Percentiles rank a stretch among this genome's conserved stretches.
Conservation (phyloP, 2,797 vertebrate species). For the Naso thynnoides region DNA sequence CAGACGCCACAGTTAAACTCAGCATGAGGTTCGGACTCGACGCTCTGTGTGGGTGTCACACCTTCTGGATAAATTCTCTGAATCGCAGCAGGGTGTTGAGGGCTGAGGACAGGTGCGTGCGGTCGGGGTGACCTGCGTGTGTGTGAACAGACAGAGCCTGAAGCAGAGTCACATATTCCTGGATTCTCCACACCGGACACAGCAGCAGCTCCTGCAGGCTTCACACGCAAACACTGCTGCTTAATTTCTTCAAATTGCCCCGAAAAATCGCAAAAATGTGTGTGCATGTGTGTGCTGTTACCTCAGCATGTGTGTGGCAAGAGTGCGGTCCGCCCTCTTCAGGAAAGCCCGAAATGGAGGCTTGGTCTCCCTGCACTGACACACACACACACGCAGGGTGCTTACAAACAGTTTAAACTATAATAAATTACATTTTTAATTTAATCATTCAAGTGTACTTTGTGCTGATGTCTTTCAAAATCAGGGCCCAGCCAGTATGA, state of each 20-base stretch:
- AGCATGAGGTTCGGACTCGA: not conserved
- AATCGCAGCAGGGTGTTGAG: conserved; percentile 80
- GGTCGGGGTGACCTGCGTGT: conserved; percentile 82
- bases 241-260: not conserved
- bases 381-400: conserved; percentile 33
- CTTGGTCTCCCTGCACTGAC: conserved; percentile 87
- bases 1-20: not conserved
- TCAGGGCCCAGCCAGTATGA: too few relatives aligned
- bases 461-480: not conserved
- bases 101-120: conserved; percentile 78
- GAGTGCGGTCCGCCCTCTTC: conserved; percentile 85
- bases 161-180: conserved; percentile 88
- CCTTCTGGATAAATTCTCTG: conserved; percentile 84
- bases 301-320: conserved; percentile 89
- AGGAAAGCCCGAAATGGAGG: conserved; percentile 89
- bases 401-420: not conserved
- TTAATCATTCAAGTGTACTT: not conserved
- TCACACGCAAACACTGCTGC: not conserved
- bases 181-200: conserved; percentile 83
- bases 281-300: conserved; percentile 46
- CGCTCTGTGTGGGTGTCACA: conserved; percentile 38
- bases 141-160: conserved; percentile 86
- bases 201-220: conserved; percentile 91
- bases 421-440: not conserved
- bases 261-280: not conserved